Percentiles rank a stretch among this genome's conserved stretches.
Conservation (phyloP, 2,888 invertebrate genomes). For the Graphium colonna region DNA sequence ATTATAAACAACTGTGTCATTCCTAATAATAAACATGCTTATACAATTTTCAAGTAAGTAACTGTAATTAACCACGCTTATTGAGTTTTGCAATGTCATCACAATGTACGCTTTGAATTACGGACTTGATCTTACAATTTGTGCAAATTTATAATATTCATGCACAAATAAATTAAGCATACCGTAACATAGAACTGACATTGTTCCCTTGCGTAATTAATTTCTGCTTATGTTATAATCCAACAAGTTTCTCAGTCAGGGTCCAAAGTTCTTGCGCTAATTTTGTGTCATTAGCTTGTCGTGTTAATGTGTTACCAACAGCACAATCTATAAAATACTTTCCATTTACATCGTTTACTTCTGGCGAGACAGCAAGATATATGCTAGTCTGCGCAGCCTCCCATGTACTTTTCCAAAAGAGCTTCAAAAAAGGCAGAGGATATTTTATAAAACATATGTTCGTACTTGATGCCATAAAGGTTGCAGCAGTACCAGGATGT, state of each 20-base stretch:
- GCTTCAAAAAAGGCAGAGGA: conserved; percentile 54
- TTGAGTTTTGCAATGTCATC: no score
- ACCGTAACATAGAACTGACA: no score
- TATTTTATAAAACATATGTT: conserved; percentile 32
- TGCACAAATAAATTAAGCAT: no score
- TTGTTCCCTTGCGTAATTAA: no score
- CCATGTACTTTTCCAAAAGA: conserved; percentile 45
- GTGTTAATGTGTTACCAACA: conserved; percentile 48
- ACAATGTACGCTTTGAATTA: no score
- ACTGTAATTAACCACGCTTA: neutral
- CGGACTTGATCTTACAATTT: no score
- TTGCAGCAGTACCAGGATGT: conserved; percentile 89
- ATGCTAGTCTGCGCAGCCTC: conserved; percentile 76
- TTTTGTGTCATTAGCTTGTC: conserved; percentile 65
- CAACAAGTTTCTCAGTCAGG: conserved; percentile 26
- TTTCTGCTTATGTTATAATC: conserved; percentile 2
- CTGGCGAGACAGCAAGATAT: conserved; percentile 74
- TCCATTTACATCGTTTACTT: conserved; percentile 79
- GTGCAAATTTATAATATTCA: no score
- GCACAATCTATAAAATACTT: conserved; percentile 81
- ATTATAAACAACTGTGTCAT: no score
- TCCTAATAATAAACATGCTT: no score
- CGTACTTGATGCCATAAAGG: conserved; percentile 79
- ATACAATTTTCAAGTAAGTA: no score
- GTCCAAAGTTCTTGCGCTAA: conserved; percentile 82